These are phyloP conservation scores for Phymatocera aterrima DNA, from an alignment of 2,888 invertebrate species.

Conservation along the genomic window DNA sequence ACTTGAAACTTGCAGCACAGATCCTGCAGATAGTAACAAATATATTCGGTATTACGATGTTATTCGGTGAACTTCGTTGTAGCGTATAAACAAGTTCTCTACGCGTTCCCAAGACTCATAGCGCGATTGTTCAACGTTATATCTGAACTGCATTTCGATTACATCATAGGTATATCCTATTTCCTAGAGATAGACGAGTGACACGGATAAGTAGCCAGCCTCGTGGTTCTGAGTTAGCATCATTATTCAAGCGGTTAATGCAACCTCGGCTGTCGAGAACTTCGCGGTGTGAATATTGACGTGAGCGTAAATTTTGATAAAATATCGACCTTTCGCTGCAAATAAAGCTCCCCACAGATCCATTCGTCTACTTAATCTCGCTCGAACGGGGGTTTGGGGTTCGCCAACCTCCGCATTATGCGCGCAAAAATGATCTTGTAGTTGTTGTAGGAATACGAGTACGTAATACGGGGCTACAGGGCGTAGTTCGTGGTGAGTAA, in stretches of 20 bases:
- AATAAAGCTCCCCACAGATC: no score
- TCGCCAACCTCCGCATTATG: neutral
- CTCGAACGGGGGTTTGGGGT: no score
- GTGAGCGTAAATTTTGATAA: neutral
- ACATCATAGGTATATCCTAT: neutral
- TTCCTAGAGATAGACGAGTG: neutral
- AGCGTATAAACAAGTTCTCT: no score
- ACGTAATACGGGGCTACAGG: neutral
- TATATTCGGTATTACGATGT: neutral
- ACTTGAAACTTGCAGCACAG: no score
- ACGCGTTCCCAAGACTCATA: neutral
- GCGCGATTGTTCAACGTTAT: neutral
- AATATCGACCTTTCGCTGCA: no score
- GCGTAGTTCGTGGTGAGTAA: neutral
- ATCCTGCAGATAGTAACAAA: no score
- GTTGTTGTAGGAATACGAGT: neutral
- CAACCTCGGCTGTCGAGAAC: neutral
- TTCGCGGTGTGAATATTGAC: neutral
- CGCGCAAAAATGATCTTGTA: neutral
- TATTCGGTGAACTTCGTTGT: neutral
- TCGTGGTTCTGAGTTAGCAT: neutral
- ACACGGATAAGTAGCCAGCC: neutral
- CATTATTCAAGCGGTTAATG: neutral
- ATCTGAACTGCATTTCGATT: neutral
- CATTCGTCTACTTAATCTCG: no score